Conservation (phyloP, 2,888 invertebrate species). For the Hyposoter dolosus region DNA sequence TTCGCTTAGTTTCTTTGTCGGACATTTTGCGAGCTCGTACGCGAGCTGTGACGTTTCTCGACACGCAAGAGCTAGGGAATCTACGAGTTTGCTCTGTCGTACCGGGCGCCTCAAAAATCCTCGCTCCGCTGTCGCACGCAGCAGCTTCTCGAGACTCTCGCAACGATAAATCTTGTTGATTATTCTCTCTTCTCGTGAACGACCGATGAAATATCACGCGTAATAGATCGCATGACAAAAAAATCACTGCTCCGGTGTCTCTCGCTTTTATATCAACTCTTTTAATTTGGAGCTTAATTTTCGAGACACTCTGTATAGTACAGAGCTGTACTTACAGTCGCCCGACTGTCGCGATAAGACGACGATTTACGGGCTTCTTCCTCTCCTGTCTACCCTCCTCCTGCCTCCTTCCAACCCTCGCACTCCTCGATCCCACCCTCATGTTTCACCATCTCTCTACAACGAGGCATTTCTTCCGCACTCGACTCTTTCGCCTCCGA, state of each 20-base stretch:
- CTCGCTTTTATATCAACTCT: background rate
- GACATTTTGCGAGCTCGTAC: conserved; percentile 36
- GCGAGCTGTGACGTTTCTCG: conserved; percentile 41
- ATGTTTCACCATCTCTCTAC: conserved; percentile 27
- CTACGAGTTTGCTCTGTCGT: conserved; percentile 13
- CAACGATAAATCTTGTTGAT: background rate
- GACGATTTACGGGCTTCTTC: conserved; percentile 68
- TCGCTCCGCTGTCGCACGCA: background rate
- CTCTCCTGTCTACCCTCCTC: conserved; percentile 57
- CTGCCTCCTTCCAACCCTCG: conserved; percentile 31
- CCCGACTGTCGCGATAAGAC: conserved; percentile 69
- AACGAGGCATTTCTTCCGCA: conserved; percentile 50
- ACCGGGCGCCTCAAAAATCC: background rate
- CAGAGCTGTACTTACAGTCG: conserved; percentile 44
- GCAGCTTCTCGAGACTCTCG: background rate
- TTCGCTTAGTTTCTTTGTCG: conserved; percentile 49
- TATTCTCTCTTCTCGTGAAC: background rate
- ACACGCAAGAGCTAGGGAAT: conserved; percentile 42
- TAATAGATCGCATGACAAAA: background rate
- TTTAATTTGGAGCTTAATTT: background rate
- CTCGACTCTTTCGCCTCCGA: conserved; percentile 59
- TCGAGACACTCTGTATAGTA: conserved; percentile 10
- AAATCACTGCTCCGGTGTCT: background rate
- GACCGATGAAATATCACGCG: background rate
- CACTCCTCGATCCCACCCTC: conserved; percentile 17